These are phyloP conservation scores for Pogonomyrmex barbatus DNA, from an alignment of 1,140 invertebrate genomes.

Conservation along the genomic window DNA sequence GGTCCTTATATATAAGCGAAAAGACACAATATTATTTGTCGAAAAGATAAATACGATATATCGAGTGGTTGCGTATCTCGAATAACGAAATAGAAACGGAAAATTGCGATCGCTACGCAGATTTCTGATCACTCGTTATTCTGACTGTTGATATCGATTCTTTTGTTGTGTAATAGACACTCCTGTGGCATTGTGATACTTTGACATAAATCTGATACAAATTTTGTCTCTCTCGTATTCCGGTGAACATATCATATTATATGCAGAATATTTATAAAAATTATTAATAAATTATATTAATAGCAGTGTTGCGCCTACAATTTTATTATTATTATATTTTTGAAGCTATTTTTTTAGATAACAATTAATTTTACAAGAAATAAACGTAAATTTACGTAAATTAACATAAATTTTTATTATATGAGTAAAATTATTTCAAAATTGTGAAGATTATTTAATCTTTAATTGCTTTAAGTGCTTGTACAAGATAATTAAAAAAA, in stretches of 20 bases:
- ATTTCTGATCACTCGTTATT: background rate
- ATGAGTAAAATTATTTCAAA: too few relatives aligned
- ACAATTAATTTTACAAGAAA: too few relatives aligned
- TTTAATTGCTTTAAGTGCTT: too few relatives aligned
- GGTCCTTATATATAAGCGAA: constrained; percentile 3
- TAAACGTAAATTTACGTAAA: too few relatives aligned
- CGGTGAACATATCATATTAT: background rate
- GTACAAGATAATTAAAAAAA: too few relatives aligned
- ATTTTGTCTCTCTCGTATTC: background rate
- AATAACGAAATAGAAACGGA: constrained; percentile 15
- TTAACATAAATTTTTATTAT: too few relatives aligned
- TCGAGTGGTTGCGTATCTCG: background rate
- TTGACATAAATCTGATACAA: constrained; percentile 21
- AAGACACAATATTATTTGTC: background rate
- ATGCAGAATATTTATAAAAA: too few relatives aligned
- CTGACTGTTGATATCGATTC: background rate
- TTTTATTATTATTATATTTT: too few relatives aligned
- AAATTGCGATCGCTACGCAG: background rate
- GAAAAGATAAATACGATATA: constrained; percentile 25
- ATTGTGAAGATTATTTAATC: too few relatives aligned
- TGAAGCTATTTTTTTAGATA: too few relatives aligned
- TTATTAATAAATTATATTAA: too few relatives aligned
- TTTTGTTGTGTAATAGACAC: background rate
- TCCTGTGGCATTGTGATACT: background rate
- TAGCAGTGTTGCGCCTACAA: too few relatives aligned